These are phyloP conservation scores for Hydractinia echinata DNA, from an alignment of 30 jellyfish, hydroid and myxozoan genomes.

Conservation along the genomic window DNA sequence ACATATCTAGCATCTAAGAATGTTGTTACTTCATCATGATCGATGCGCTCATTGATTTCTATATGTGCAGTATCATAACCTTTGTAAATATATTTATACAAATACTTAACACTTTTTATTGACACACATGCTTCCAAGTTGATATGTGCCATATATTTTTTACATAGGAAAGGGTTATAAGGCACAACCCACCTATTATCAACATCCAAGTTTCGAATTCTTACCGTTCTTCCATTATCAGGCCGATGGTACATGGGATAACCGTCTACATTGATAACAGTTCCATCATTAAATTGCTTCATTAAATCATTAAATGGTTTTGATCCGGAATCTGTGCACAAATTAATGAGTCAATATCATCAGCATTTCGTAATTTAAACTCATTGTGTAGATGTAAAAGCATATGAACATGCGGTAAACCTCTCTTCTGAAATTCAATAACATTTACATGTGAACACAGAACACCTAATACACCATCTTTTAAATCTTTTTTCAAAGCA, in stretches of 20 bases:
- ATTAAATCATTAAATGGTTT: no score
- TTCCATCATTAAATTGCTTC: constrained; percentile 11
- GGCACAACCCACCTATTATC: constrained; percentile 66
- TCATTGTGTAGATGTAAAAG: no score
- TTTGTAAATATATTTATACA: constrained; percentile 48
- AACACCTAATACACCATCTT: no score
- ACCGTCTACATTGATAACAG: constrained; percentile 39
- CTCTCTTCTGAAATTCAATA: no score
- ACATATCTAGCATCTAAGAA: constrained; percentile 43
- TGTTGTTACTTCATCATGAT: constrained; percentile 60
- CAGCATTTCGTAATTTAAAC: no score
- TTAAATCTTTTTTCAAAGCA: no score
- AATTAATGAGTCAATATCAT: no score
- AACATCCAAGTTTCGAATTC: constrained; percentile 15
- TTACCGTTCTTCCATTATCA: constrained; percentile 23
- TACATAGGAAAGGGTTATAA: constrained; percentile 38
- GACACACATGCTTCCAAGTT: constrained; percentile 47
- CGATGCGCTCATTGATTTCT: constrained; percentile 36
- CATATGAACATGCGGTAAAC: no score
- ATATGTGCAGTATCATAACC: constrained; percentile 57
- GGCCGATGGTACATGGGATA: constrained; percentile 65
- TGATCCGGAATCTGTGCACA: no score
- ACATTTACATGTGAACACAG: no score
- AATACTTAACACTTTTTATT: constrained; percentile 39
- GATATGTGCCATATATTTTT: constrained; percentile 46